Evolutionary conservation across 2,888 invertebrate species (phyloP).

Genomic region (Drosophila gaucha): DNA sequence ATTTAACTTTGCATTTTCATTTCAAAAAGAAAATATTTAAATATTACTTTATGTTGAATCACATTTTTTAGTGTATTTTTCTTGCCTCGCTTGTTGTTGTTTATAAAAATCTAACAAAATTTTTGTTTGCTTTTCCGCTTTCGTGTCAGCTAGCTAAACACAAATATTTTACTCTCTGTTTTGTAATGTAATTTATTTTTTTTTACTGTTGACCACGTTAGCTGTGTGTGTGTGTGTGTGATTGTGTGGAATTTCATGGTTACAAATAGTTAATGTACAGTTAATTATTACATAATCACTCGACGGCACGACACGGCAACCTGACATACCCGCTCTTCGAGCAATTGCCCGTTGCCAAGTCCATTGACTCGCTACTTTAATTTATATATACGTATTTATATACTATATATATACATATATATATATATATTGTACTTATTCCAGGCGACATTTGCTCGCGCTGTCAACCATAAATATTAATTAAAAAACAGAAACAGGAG

Average conservation of each 20-base stretch:
- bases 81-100: background rate
- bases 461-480: conserved; percentile 52
- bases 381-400: conserved; percentile 2
- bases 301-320: conserved; percentile 52
- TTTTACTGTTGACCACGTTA: conserved; percentile 19
- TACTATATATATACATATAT: conserved; percentile 9
- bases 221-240: conserved; percentile 4
- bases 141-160: conserved; percentile 51
- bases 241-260: conserved; percentile 73
- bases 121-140: conserved; percentile 31
- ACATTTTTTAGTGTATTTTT: conserved; percentile 20
- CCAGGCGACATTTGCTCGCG: conserved; percentile 9
- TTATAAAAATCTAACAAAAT: background rate
- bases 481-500: conserved; percentile 31
- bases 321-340: conserved; percentile 23
- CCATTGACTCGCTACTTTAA: conserved; percentile 56
- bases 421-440: background rate
- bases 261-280: conserved; percentile 80
- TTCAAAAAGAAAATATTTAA: background rate
- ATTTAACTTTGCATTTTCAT: background rate
- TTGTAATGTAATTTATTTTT: conserved; percentile 8
- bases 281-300: conserved; percentile 80
- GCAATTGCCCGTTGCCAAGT: conserved; percentile 33
- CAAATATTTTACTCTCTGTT: conserved; percentile 33
- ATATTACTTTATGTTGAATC: background rate